Base-by-base conservation (phyloP, 1,140 invertebrate species). In the Lepidotrigona ventralis region DNA sequence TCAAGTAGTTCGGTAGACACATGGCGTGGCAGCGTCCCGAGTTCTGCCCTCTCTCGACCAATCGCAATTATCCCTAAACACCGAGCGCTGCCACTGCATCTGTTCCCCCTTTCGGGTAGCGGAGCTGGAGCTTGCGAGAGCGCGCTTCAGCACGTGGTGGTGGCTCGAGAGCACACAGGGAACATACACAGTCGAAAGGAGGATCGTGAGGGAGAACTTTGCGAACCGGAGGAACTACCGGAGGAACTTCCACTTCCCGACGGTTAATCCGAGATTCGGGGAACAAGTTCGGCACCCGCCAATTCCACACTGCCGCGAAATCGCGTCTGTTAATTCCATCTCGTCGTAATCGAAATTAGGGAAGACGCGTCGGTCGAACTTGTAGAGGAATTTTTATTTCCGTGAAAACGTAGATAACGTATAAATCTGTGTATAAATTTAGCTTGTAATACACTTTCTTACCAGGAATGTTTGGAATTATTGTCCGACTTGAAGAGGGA, bases 31-130 rank as follows among this genome's bases (percentile, higher is more conserved):
- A 63, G 53, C 71, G 68, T 83, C 81, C 74, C 29, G 39, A 51
- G 74, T 68, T 68, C 76, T 85, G 64, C 56, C 74, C 84, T 89
- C 69, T 86, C 69, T 86, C 81, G 80, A 89, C 66, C 77, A 69
- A 86, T 86, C 87, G 87, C 81, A 88, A 89, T 89, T 88, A 89
- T 88, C 84, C 76, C 80, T 85, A 88, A 87, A 88, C 76, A 85
- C 72, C 75, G 72, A 54, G 60, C 39, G 39, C 46, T 63, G 66
- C 60, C 73, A 46, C 70, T 85, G 68, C 86, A 88, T 88, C 87
- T 79, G 76, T 88, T 85, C 85, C 85, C 39, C 80, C 72, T 86
- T 86, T 86, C 74, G 80, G 64, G 64, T 69, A 5, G 26, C 17
- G 23, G 51, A 54, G 80, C 51, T 33, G 60, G 12, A 15, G 19